Base-by-base conservation (phyloP, 2,113 vertebrate species). In the Bubo bubo region DNA sequence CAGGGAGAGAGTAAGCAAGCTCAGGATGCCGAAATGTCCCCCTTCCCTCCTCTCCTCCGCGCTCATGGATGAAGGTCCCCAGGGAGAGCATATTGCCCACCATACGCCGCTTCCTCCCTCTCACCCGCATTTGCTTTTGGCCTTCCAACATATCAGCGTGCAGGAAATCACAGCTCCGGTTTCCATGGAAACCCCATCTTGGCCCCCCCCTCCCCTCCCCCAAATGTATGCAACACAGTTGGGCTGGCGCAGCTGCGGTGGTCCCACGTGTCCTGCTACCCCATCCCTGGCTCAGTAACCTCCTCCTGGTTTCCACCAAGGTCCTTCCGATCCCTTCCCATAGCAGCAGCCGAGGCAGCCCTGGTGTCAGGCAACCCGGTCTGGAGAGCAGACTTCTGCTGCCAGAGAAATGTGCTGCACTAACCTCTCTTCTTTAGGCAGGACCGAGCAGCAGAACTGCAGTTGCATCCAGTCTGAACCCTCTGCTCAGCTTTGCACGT, bases 131-230 rank as follows among this genome's bases (percentile, higher is more conserved):
- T 70, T 77, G 72, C 80, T 91, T 74, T 53, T 89, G 96, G 67
- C 72, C 47, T 77, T 71, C 21, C 53, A 82, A 77, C 49, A 64
- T 75, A 80, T 56, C 4, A 4, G 52, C 4, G 12, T 32, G 92
- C 87, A 82, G 76, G 43, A 72, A 89, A 95, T 34, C 80, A 64
- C 3, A 1, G 3, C 39, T 81, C 91, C 53, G 70, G 96, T 95
- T 94, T 74, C 97, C 96, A 95, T 72, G 80, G 96, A 86, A 97
- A 97, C 86, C 21, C 17, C 55, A 77, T 19, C 35, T 11, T 6
- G 8, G 4, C 28, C 26, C 13, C 7, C 49, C 39, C 18, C 26
- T 8, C 62, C 30, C 20, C 56, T 30, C 68, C 50, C 35, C 41
- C 9, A 32, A 16, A 41, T 2, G 14, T 3, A 34, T 2, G 18